Evolutionary conservation across 2,888 invertebrate genomes (phyloP).

Genomic region (Tricholauxania praeusta): DNA sequence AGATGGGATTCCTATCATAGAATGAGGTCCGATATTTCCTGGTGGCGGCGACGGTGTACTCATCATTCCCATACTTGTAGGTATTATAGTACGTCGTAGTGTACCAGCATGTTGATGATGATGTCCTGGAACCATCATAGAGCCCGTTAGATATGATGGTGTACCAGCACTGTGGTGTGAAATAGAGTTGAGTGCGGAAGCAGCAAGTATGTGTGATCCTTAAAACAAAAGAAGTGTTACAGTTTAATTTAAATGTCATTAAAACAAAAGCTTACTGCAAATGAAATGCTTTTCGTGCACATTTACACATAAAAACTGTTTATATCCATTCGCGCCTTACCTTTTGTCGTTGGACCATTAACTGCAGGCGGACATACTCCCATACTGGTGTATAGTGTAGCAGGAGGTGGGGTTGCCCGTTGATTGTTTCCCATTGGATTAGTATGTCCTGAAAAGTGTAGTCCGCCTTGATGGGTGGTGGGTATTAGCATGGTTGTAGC

Average conservation of each 20-base stretch:
- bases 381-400: slow-evolving; percentile 59
- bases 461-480: slow-evolving; percentile 54
- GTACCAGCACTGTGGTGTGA: slow-evolving; percentile 53
- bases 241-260: too few species aligned
- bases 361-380: slow-evolving; percentile 56
- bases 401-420: slow-evolving; percentile 58
- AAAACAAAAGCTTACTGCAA: not conserved
- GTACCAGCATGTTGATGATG: slow-evolving; percentile 62
- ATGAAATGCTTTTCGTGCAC: not conserved
- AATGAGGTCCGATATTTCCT: slow-evolving; percentile 48
- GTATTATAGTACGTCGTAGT: slow-evolving; percentile 62
- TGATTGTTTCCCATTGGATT: slow-evolving; percentile 47
- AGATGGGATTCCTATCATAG: slow-evolving; percentile 54
- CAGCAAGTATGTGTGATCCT: slow-evolving; percentile 60
- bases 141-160: slow-evolving; percentile 62
- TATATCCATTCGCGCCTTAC: slow-evolving; percentile 50
- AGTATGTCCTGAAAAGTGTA: slow-evolving; percentile 47
- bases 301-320: not conserved
- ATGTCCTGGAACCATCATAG: slow-evolving; percentile 63
- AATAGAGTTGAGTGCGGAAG: slow-evolving; percentile 57
- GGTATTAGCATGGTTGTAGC: slow-evolving; percentile 65
- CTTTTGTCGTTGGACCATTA: slow-evolving; percentile 61
- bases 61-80: slow-evolving; percentile 63
- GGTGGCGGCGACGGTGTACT: slow-evolving; percentile 50
- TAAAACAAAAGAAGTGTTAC: slow-evolving; percentile 24